Evolutionary conservation across 2,113 vertebrate species (phyloP).

Genomic region (Platichthys stellatus): DNA sequence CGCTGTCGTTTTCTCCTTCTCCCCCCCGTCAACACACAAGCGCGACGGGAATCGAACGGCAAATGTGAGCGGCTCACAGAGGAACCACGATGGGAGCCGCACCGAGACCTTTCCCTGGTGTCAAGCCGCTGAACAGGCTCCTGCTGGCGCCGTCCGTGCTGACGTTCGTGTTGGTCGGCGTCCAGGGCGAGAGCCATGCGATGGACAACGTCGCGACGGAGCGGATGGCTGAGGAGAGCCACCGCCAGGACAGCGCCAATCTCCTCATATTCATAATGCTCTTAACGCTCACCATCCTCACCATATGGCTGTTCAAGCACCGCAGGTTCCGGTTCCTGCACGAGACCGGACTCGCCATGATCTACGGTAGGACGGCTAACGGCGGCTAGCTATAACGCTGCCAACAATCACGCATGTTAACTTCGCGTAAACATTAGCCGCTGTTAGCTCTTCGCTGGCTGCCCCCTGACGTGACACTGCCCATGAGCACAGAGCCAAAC

Average conservation of each 20-base stretch:
- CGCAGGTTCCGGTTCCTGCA: constrained; percentile 87
- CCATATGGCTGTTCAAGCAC: constrained; percentile 92
- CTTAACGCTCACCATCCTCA: constrained; percentile 87
- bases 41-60: constrained; percentile 6
- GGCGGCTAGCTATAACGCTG: constrained; percentile 4
- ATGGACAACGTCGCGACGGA: constrained; percentile 88
- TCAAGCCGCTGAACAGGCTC: constrained; percentile 19
- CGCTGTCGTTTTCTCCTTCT: background rate
- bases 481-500: no score
- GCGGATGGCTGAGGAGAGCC: constrained; percentile 89
- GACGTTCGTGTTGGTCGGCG: constrained; percentile 49
- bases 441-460: background rate
- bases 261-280: constrained; percentile 89
- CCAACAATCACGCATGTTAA: background rate
- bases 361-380: constrained; percentile 84
- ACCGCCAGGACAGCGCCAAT: constrained; percentile 90
- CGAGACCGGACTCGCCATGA: constrained; percentile 91
- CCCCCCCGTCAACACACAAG: background rate
- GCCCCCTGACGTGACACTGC: background rate
- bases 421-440: background rate
- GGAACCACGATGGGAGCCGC: constrained; percentile 41
- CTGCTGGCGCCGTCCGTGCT: constrained; percentile 41
- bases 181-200: constrained; percentile 72
- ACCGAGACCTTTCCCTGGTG: constrained; percentile 6
- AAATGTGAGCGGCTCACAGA: constrained; percentile 45